These are phyloP conservation scores for Xiphophorus hellerii DNA, from an alignment of 2,113 vertebrate genomes.

Conservation along the genomic window DNA sequence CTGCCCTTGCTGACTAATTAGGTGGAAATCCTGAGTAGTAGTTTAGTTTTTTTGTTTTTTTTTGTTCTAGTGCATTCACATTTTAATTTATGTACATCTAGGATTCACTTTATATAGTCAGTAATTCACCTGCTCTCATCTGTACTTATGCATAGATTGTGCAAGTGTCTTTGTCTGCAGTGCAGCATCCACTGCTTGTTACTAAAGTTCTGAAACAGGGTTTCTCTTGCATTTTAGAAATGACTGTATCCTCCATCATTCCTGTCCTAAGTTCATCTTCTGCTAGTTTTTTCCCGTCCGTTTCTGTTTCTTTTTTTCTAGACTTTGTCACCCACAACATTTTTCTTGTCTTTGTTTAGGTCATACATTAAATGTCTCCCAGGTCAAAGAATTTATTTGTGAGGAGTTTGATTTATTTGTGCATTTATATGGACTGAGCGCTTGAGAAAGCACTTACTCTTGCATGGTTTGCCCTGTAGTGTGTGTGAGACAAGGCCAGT, in stretches of 20 bases:
- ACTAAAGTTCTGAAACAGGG: constrained; percentile 9
- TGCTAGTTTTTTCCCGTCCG: not conserved
- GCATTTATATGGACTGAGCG: constrained; percentile 69
- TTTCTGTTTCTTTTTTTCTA: constrained; percentile 13
- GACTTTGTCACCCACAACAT: constrained; percentile 22
- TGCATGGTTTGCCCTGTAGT: constrained; percentile 62
- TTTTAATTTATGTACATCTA: constrained; percentile 2
- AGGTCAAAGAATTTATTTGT: constrained; percentile 56
- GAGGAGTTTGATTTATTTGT: constrained; percentile 76
- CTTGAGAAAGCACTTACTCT: constrained; percentile 63
- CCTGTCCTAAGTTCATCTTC: constrained; percentile 4
- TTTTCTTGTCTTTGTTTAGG: constrained; percentile 34
- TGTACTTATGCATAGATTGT: constrained; percentile 27
- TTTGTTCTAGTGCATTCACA: constrained; percentile 8
- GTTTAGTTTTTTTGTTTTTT: not conserved
- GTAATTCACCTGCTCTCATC: constrained; percentile 44
- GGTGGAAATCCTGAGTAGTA: constrained; percentile 57
- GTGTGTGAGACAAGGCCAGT: constrained; percentile 64
- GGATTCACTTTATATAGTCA: constrained; percentile 33
- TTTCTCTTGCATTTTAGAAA: constrained; percentile 26
- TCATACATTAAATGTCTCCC: constrained; percentile 51
- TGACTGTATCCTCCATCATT: constrained; percentile 17
- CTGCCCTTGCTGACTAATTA: constrained; percentile 66
- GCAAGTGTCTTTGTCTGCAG: constrained; percentile 21
- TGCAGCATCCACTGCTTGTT: constrained; percentile 19